Evolutionary conservation across 2,797 vertebrate genomes (phyloP), one percentile per base, ranked within the genome.

Genomic region (Carapus acus): DNA sequence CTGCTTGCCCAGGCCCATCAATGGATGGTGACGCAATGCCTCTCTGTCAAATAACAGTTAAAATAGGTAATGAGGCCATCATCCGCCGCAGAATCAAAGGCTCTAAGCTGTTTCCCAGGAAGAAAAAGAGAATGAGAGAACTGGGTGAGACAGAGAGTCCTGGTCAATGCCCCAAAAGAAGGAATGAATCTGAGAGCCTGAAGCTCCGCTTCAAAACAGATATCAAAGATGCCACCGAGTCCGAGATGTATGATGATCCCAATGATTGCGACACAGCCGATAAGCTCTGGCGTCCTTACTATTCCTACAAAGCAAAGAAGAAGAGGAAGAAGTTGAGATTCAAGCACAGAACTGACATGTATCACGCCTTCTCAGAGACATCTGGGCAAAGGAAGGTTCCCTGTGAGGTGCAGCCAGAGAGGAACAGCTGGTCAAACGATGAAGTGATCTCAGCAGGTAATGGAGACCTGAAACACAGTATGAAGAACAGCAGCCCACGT

Each of bases 41-140:
- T 2, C 91, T 98, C 33, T 98, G 96, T 83, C 94, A 99, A 74
- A 99, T 99, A 77, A 99, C 94, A 16, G 96, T 99, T 42, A 99
- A 96, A 87, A 99, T 99, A 7, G 96, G 95, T 56, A 94, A 96
- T 0, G 94, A 99, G 74, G 95, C 95, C 62, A 92, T 98, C 49
- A 93, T 98, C 51, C 92, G 94, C 54, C 91, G 95, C 57, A 90
- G 89, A 43, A 94, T 98, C 73, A 90, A 96, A 37, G 94, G 94
- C 31, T 96, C 94, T 2, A 96, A 96, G 49, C 62, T 98, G 27
- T 97, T 97, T 63, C 93, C 91, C 65, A 92, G 70, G 54, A 90
- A 83, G 71, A 88, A 84, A 59, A 85, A 76, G 59, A 88, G 65
- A 77, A 65, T 69, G 43, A 78, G 73, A 65, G 73, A 74, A 55